Base-by-base conservation (phyloP, 2,888 invertebrate genomes). In the Sinelater perroti region DNA sequence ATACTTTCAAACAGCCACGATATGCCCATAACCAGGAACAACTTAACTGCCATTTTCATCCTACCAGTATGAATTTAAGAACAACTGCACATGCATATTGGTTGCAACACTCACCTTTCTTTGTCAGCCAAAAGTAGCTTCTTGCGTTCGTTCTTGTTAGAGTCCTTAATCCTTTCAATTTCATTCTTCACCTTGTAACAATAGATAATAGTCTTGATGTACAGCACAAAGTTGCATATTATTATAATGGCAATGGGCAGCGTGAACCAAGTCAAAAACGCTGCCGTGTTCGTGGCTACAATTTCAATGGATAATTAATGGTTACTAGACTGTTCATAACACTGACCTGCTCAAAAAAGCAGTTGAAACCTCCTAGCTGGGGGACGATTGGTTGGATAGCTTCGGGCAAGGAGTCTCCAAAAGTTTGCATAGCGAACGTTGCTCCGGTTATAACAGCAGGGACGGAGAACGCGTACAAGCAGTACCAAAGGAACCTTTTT, bases 21-120 rank as follows among this genome's bases (percentile, higher is more conserved):
- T 0, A 90, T 84, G 0, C 91, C 91, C 91, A 91, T 91, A 36
- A 91, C 89, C 58, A 90, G 79, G 79, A 90, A 90, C 1, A 91
- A 77, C 71, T 91, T 91, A 0, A 87, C 80, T 56, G 88, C 89
- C 79, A 91, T 82, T 20, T 84, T 77, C 63, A 90, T 85, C 71
- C 90, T 88, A 33, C 8, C 2, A 24, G 7, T 24, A 24, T 24
- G 24, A 24, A 24, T 8, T 24, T 24, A 24, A 5, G 5, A 11
- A 35, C n/a, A n/a, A n/a, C n/a, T 14, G 5, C 3, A 16, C 35
- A 35, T 11, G 30, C 3, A 35, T 14, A 7, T 16, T 35, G 6
- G 8, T 35, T 14, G 16, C 35, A 35, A 35, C 17, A 36, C 82
- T 81, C 70, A 88, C 89, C 85, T 87, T 10, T 87, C 87, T 75